These are phyloP conservation scores for Papilio polyxenes DNA, from an alignment of 1,140 invertebrate genomes.

Conservation along the genomic window DNA sequence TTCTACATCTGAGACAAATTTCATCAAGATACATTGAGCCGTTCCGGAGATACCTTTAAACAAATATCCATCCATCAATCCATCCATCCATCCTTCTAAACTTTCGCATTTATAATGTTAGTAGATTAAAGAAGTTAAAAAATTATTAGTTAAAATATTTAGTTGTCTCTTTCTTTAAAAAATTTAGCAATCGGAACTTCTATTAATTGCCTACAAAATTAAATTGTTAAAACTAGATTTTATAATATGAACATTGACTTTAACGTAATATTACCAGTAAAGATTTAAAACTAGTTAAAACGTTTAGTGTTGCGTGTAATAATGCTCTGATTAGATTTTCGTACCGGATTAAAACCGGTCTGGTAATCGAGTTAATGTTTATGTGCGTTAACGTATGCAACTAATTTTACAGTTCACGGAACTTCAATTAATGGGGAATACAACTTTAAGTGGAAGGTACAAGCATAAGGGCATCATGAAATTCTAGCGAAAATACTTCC, in stretches of 20 bases:
- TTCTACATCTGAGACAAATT: too few species aligned
- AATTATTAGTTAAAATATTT: neutral
- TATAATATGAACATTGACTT: too few species aligned
- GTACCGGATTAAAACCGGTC: slow-evolving; percentile 14
- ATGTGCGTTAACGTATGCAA: slow-evolving; percentile 10
- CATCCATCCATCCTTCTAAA: too few species aligned
- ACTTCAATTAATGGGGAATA: neutral
- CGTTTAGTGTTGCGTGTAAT: slow-evolving; percentile 12
- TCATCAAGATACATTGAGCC: too few species aligned
- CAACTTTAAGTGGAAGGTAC: neutral
- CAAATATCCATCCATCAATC: too few species aligned
- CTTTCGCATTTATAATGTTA: too few species aligned
- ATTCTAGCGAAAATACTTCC: neutral
- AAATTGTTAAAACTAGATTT: too few species aligned
- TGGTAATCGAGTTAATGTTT: slow-evolving; percentile 16
- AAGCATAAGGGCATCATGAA: neutral
- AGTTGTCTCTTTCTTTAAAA: too few species aligned
- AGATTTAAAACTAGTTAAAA: slow-evolving; percentile 1
- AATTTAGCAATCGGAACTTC: too few species aligned
- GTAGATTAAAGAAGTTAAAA: neutral
- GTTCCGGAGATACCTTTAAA: too few species aligned
- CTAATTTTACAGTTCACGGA: neutral
- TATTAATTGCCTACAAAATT: too few species aligned
- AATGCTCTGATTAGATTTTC: slow-evolving; percentile 15
- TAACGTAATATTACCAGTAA: neutral